Evolutionary conservation across 2,113 vertebrate species (phyloP).

Genomic region (Psammodynastes pulverulentus): DNA sequence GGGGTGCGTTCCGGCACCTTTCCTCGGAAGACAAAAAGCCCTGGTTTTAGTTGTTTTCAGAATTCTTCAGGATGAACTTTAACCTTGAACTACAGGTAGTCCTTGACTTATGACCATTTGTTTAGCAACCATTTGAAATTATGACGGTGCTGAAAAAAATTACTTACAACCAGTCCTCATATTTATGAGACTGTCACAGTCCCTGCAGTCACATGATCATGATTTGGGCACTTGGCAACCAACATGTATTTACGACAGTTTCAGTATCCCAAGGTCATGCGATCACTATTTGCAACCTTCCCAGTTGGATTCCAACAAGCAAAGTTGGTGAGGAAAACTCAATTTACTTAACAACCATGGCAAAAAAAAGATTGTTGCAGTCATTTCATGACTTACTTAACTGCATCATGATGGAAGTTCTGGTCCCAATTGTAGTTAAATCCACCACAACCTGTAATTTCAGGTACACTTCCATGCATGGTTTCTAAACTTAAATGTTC

Average conservation of each 20-base stretch:
- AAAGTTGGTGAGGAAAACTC: neutral
- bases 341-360: neutral
- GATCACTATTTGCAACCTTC: neutral
- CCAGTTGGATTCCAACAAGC: too few species aligned
- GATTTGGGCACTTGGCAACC: neutral
- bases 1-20: too few species aligned
- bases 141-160: neutral
- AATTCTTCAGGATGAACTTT: neutral
- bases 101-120: neutral
- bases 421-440: neutral
- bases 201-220: neutral
- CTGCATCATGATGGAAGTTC: neutral
- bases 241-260: neutral
- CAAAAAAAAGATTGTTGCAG: neutral
- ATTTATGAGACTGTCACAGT: neutral
- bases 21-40: too few species aligned
- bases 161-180: neutral
- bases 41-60: neutral
- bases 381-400: neutral
- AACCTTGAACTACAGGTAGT: neutral
- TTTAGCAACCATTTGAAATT: neutral
- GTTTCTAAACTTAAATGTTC: neutral
- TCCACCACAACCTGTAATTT: neutral
- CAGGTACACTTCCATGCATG: neutral
- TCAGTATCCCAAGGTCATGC: neutral